Percentiles rank a stretch among this genome's conserved stretches.
phyloP scores from a whole-genome alignment of 1,140 invertebrate species.

The Cephus cinctus region DNA sequence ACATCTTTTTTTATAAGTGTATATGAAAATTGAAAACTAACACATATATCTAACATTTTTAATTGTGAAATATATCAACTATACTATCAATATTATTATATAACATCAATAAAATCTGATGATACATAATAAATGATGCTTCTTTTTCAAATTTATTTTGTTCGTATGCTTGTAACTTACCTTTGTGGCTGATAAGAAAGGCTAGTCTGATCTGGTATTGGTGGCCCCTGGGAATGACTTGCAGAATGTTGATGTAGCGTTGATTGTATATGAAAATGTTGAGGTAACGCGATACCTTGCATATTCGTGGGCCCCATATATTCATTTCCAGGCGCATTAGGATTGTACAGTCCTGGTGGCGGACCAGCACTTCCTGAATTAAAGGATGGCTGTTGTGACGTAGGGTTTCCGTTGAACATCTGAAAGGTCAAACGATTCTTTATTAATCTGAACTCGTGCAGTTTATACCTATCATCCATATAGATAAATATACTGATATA shows the following conservation, averaged over 20 bases:
- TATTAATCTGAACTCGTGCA: neutral
- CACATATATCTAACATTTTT: no score
- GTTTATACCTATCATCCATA: no score
- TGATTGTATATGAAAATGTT: constrained; percentile 44
- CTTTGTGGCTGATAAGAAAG: constrained; percentile 45
- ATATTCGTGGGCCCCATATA: constrained; percentile 32
- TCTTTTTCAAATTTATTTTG: no score
- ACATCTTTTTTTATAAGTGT: no score
- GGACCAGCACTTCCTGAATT: constrained; percentile 22
- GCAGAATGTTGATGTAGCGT: constrained; percentile 30
- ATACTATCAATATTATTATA: no score
- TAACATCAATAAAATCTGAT: no score
- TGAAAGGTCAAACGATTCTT: constrained; percentile 9
- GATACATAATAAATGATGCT: no score
- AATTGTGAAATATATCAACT: no score
- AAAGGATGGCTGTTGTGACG: constrained; percentile 35
- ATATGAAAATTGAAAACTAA: no score
- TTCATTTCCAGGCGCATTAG: constrained; percentile 34
- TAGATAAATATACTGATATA: no score
- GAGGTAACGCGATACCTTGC: constrained; percentile 38
- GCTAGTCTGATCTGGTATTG: constrained; percentile 39
- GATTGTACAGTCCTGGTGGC: constrained; percentile 31
- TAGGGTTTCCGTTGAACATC: constrained; percentile 48
- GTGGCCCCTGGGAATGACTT: neutral
- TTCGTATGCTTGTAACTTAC: no score